Base-by-base conservation (phyloP, 2,888 invertebrate species). In the Cataglyphis albicans region DNA sequence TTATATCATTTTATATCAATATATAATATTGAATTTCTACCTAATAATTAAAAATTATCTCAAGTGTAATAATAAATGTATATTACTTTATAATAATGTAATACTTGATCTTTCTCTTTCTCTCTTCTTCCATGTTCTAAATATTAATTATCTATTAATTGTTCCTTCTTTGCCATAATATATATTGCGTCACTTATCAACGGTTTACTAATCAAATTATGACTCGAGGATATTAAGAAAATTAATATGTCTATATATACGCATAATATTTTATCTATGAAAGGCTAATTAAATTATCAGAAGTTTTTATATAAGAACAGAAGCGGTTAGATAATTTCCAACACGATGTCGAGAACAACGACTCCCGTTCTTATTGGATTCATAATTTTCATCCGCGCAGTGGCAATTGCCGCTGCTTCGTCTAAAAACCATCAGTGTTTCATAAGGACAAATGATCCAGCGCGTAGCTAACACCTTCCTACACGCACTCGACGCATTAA, bases 401-500 rank as follows among this genome's bases (percentile, higher is more conserved):
- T 6, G 25, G 41, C 70, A 64, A 84, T 64, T 32, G 35, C 18
- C 44, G 32, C 21, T 41, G 80, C 61, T 80, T 84, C 72, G 81
- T 84, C 55, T 59, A 41, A 70, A 64, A 81, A 63, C 41, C 61
- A 86, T 80, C 38, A 82, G n/a, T 25, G 41, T 83, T 76, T 72
- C 82, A 64, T 78, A 81, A 81, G 84, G 64, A 63, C 52, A 83
- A 83, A 76, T 67, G 61, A 52, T 65, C 63, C 70, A 44, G 70
- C 32, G 48, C 57, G 64, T 57, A 75, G 81, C 61, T 84, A 82
- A 88, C 87, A 85, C 68, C 83, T 84, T 83, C 85, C 88, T 86
- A 87, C 52, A 52, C 86, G 83, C 72, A 68, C 48, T 81, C 82
- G 75, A 63, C 76, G 48, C 75, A 57, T 81, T 85, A 88, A 90